Base-by-base conservation (phyloP, 2,888 invertebrate genomes). In the Chalcis sispes region DNA sequence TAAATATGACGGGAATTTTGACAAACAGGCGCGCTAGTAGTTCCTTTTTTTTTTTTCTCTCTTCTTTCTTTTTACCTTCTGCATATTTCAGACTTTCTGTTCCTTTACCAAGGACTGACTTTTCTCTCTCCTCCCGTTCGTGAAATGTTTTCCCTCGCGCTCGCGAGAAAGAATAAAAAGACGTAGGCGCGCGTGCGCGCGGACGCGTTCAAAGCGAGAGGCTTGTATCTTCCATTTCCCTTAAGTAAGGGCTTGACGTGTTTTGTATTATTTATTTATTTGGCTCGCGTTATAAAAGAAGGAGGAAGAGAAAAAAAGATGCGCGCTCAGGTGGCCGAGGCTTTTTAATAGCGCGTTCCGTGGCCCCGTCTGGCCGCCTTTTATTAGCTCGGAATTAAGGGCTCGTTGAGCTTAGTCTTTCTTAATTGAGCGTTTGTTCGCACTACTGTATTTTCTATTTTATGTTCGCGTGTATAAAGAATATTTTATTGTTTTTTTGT, bases 1-100 rank as follows among this genome's bases (percentile, higher is more conserved):
- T 72, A 77, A 74, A 74, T 75, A 75, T 56, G 72, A 72, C 62
- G n/a, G 29, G 58, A 75, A 75, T 72, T 77, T 75, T 74, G 77
- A 77, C 62, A 72, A 75, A 75, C 74, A 69, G 64, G 59, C 54
- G 77, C 23, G 66, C 32, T 8, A n/a, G n/a, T n/a, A n/a, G n/a
- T n/a, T n/a, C n/a, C n/a, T n/a, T n/a, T n/a, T n/a, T n/a, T n/a
- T n/a, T n/a, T n/a, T n/a, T n/a, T n/a, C n/a, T n/a, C n/a, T n/a
- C n/a, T n/a, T n/a, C n/a, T 54, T 18, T 64, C 59, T 72, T 46
- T 59, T 52, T 13, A n/a, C 40, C 64, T 61, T 40, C 8, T 70
- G 72, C 75, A 75, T 77, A 72, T 75, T 75, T 77, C 72, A 77
- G 27, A 2, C 7, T 10, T 8, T 54, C 27, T 20, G 32, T 42